These are phyloP conservation scores for Xenus cinereus DNA, from an alignment of 2,113 vertebrate genomes.

Conservation along the genomic window DNA sequence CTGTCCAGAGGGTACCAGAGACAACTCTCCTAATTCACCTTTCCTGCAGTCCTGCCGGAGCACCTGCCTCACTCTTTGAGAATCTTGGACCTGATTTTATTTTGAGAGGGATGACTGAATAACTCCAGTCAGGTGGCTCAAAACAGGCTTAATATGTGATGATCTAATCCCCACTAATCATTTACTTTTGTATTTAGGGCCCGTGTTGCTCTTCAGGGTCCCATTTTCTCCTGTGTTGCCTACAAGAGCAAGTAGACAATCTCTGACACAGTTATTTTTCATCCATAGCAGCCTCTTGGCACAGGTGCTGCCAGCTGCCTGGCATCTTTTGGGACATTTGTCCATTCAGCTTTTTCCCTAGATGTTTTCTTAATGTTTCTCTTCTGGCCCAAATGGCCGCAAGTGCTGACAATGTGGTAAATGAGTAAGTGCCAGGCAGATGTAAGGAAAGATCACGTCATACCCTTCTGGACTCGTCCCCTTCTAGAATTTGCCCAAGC, in stretches of 20 bases:
- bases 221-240: neutral
- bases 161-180: neutral
- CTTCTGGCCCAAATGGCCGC: neutral
- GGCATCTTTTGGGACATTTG: neutral
- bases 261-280: neutral
- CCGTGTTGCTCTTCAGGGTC: neutral
- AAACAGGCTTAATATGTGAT: neutral
- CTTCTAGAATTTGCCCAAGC: neutral
- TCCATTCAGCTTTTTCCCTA: conserved; percentile 14
- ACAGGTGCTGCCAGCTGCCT: neutral
- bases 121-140: neutral
- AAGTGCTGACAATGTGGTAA: neutral
- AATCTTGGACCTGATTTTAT: neutral
- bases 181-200: neutral
- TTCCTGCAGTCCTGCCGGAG: neutral
- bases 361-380: neutral
- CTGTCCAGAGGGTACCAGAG: neutral
- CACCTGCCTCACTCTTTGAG: neutral
- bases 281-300: neutral
- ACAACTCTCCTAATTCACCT: neutral
- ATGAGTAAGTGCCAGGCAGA: neutral
- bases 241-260: neutral
- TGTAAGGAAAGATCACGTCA: neutral
- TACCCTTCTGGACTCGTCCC: neutral
- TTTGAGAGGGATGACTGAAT: neutral